Conservation (phyloP, 2,888 invertebrate species). For the Galerucella nymphaeae region DNA sequence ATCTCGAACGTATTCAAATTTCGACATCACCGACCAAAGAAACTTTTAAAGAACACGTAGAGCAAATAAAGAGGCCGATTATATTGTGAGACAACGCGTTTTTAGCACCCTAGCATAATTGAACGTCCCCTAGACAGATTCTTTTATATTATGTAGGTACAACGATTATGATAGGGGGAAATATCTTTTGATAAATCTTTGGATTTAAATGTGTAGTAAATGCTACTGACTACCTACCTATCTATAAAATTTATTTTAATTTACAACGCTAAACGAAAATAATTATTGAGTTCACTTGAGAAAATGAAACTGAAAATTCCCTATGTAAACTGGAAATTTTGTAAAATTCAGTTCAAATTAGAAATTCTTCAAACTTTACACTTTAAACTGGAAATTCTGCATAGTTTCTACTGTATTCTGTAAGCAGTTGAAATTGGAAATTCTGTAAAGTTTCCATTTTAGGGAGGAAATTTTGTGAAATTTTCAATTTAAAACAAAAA, state of each 20-base stretch:
- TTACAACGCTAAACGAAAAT: no score
- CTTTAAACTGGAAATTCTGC: no score
- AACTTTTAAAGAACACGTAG: constrained; percentile 30
- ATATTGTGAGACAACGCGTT: constrained; percentile 40
- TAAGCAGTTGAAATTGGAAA: no score
- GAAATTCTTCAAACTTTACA: no score
- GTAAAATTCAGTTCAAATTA: no score
- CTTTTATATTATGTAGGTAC: constrained; percentile 38
- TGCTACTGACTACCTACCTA: constrained; percentile 6
- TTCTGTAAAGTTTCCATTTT: no score
- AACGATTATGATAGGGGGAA: constrained; percentile 32
- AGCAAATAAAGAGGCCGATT: constrained; percentile 41
- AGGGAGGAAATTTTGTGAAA: no score
- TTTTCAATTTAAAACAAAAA: no score
- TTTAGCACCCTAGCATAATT: constrained; percentile 42
- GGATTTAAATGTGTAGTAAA: constrained; percentile 24
- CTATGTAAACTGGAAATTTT: no score
- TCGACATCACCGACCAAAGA: constrained; percentile 31
- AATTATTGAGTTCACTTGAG: no score
- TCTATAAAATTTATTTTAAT: neutral
- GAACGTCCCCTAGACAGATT: constrained; percentile 43
- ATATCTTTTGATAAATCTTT: constrained; percentile 40
- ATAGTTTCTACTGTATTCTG: no score
- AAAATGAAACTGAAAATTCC: no score
- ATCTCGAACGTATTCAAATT: constrained; percentile 39